Base-by-base conservation (phyloP, 1,140 invertebrate species). In the Drepana arcuata region DNA sequence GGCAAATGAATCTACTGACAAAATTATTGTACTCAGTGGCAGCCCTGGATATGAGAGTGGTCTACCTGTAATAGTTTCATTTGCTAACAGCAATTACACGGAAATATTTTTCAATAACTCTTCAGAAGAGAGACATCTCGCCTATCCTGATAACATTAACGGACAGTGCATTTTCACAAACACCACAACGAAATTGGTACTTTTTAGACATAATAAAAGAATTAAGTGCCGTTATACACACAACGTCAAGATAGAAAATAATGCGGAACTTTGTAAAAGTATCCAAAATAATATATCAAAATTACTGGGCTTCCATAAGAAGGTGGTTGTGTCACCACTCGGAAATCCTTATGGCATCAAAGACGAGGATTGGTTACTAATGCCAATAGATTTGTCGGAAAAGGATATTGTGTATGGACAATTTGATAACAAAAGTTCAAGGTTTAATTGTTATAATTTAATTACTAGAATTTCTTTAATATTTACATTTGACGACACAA, bases 201-300 rank as follows among this genome's bases (percentile, higher is more conserved):
- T 45, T n/a, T 81, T 81, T 55, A 64, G 70, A 12, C 10, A 41
- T 3, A 81, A 73, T 31, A 66, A 59, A 34, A 63, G 63, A 45
- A 48, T 41, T 1, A 73, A 70, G 33, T 81, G 77, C 31, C 36
- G 62, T 31, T 48, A 56, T 12, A 16, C 30, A 21, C 26, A 44
- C 21, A 33, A 27, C 13, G 21, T 33, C 2, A 14, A 34, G n/a
- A 35, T 7, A n/a, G 4, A 45, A 4, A 75, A 70, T 34, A 44
- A 38, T 28, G 66, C 61, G 1, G 34, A 47, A 7, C 18, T 35
- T 14, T 81, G 73, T 37, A 34, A 48, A 21, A 47, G 26, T 16
- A 63, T 79, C 41, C 63, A 77, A 37, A 46, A 28, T 0, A 31
- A 48, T 28, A 67, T 81, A 12, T 35, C 41, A 3, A 34, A 48